These are phyloP conservation scores for Melanotaenia pygmaea DNA, from an alignment of 2,797 vertebrate genomes.

Conservation along the genomic window DNA sequence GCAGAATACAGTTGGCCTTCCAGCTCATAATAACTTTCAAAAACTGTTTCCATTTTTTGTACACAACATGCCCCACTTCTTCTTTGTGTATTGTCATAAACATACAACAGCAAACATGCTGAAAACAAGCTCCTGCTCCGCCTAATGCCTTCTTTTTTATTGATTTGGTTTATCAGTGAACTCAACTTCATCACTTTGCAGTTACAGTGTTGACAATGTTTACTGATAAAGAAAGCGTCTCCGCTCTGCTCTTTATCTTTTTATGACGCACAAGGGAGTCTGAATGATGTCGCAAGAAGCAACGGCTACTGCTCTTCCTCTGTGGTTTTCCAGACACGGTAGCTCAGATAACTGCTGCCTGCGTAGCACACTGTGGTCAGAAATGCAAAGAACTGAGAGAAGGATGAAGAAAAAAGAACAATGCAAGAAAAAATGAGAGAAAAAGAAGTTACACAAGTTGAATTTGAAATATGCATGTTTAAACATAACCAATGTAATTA, in stretches of 20 bases:
- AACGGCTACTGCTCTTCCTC: conserved; percentile 51
- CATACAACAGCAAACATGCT: neutral
- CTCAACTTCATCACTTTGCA: neutral
- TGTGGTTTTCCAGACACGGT: conserved; percentile 85
- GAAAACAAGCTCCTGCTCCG: conserved; percentile 4
- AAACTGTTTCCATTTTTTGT: too few species aligned
- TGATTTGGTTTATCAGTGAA: neutral
- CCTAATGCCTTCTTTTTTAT: neutral
- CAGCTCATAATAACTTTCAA: neutral
- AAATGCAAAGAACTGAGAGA: conserved; percentile 76
- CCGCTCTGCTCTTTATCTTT: neutral
- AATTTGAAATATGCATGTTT: too few species aligned
- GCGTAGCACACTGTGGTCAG: conserved; percentile 89
- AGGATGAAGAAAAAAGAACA: neutral
- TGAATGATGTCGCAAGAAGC: neutral
- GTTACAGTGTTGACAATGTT: neutral
- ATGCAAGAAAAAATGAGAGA: neutral
- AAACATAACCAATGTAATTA: too few species aligned
- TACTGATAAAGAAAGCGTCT: neutral
- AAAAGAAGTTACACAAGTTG: neutral
- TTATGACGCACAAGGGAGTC: neutral
- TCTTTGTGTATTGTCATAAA: neutral
- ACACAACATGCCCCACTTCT: neutral
- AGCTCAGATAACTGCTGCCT: conserved; percentile 88
- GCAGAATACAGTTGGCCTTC: neutral